Evolutionary conservation across 2,888 invertebrate species (phyloP), one percentile per base, ranked within the genome.

Genomic region (Pharmacophagus antenor): DNA sequence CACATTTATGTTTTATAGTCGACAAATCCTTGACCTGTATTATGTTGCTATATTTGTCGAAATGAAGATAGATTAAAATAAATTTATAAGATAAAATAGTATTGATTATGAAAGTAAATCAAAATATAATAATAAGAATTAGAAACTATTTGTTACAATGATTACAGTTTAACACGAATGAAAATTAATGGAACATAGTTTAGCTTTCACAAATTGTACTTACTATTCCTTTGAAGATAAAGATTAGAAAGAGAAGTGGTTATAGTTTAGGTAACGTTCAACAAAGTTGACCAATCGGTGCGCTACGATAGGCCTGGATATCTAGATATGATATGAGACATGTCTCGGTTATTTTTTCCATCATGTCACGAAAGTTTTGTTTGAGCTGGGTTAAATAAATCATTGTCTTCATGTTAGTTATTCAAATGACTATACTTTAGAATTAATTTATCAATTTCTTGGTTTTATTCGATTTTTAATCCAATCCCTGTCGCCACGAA

Each of bases 1-100:
- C 18, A 18, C 25, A 20, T 23, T 27, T 54, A 55, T 55, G 47
- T 47, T 55, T 55, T 55, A 55, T 55, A 31, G 55, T 4, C 27
- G 31, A 55, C 20, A 27, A 44, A 55, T 31, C 46, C 31, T 31
- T 54, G 54, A 46, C 27, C 31, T 21, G 31, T 46, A 47, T 54
- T 46, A 44, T 46, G 7, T 46, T 18, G 27, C 27, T 42, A 37
- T n/a, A 3, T 17, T 18, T n/a, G 18, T 44, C 42, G n/a, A 44
- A 44, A 17, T 7, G 42, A 17, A 20, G 8, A n/a, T 37, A 37
- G 8, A 37, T 37, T 37, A 15, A n/a, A 37, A 15, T n/a, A 15
- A 37, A 37, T 37, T 15, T 6, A 37, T 15, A 37, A n/a, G 15
- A 15, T 37, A 31, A 31, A 31, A 31, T 31, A 31, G 31, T 12